Percentiles rank a stretch among this genome's conserved stretches.
These are phyloP conservation scores for crab-eating macaque (Macaca fascicularis) DNA, from an alignment of 2,113 vertebrate species.

Conservation along the genomic window DNA sequence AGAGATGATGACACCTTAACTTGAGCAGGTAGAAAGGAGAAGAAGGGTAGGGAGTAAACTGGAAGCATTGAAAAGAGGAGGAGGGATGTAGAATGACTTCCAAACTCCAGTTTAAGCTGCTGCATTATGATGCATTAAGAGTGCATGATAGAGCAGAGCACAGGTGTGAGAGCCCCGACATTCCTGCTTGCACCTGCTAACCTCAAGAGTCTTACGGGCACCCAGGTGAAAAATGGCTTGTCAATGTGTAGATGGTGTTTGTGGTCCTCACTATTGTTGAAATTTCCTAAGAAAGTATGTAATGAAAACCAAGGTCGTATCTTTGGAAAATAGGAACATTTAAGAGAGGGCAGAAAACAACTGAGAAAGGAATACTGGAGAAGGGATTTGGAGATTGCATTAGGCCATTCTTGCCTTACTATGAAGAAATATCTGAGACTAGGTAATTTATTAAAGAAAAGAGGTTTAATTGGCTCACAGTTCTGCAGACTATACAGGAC, in stretches of 20 bases:
- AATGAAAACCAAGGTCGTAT: neutral
- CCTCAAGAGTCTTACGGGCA: neutral
- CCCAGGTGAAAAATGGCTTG: rapidly evolving
- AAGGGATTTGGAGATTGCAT: neutral
- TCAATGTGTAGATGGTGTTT: neutral
- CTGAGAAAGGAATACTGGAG: neutral
- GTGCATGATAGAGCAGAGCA: rapidly evolving
- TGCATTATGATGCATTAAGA: too few species aligned
- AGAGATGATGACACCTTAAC: neutral
- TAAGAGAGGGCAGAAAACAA: neutral
- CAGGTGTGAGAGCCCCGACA: rapidly evolving
- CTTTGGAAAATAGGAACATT: neutral
- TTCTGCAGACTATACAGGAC: too few species aligned
- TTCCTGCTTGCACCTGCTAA: rapidly evolving
- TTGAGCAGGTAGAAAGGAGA: neutral
- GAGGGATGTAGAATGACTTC: neutral
- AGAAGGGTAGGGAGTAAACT: too few species aligned
- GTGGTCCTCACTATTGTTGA: neutral
- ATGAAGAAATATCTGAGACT: too few species aligned
- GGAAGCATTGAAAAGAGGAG: neutral
- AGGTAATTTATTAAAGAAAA: too few species aligned
- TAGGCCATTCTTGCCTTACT: too few species aligned
- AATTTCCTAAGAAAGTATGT: neutral
- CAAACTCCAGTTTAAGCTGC: neutral
- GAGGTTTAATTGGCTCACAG: too few species aligned